Evolutionary conservation across 30 jellyfish, hydroid and myxozoan genomes (phyloP).

Genomic region (Pelagia noctiluca): DNA sequence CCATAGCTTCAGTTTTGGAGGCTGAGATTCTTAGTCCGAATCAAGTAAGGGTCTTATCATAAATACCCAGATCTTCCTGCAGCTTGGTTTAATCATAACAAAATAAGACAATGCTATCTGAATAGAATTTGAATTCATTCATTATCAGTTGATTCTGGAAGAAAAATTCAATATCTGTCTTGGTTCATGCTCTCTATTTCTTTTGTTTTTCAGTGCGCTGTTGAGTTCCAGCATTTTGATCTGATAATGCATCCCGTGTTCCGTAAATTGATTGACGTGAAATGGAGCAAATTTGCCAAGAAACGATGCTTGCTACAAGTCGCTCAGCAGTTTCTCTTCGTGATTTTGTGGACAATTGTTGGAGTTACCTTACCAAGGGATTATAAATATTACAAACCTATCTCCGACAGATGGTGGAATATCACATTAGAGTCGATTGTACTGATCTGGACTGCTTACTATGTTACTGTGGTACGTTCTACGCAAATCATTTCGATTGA

Average conservation of each 20-base stretch:
- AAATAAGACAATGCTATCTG: too few relatives aligned
- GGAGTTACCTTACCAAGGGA: slow-evolving; percentile 82
- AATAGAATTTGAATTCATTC: too few relatives aligned
- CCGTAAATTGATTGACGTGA: slow-evolving; percentile 78
- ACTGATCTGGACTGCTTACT: slow-evolving; percentile 72
- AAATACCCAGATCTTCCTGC: too few relatives aligned
- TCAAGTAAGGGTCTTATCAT: too few relatives aligned
- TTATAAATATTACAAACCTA: slow-evolving; percentile 67
- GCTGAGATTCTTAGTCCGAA: too few relatives aligned
- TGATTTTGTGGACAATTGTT: slow-evolving; percentile 83
- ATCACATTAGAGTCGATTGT: slow-evolving; percentile 78
- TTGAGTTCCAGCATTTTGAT: slow-evolving; percentile 82
- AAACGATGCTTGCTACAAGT: slow-evolving; percentile 65
- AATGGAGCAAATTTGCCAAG: slow-evolving; percentile 87
- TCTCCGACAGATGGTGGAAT: slow-evolving; percentile 84
- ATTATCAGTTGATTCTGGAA: neutral
- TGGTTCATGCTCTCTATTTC: too few relatives aligned
- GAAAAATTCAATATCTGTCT: too few relatives aligned
- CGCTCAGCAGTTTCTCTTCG: slow-evolving; percentile 76
- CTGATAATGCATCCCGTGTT: slow-evolving; percentile 90
- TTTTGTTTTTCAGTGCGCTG: slow-evolving; percentile 70
- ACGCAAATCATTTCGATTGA: too few relatives aligned
- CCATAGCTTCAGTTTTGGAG: too few relatives aligned
- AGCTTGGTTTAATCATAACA: too few relatives aligned
- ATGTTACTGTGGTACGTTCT: slow-evolving; percentile 72